These are phyloP conservation scores for Channa maculata DNA, from an alignment of 2,113 vertebrate species.

Conservation along the genomic window DNA sequence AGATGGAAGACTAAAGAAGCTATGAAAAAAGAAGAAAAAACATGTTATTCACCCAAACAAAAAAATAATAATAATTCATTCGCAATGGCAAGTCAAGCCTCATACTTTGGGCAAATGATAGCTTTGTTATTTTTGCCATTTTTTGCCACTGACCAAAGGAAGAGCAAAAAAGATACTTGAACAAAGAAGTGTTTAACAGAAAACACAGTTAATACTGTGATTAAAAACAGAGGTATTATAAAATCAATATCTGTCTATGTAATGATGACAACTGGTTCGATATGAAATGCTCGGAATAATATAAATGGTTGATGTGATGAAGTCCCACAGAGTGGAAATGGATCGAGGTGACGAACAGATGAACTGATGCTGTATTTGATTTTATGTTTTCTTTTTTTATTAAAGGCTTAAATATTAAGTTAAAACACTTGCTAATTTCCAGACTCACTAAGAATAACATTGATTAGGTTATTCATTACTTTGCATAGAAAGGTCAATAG, in stretches of 20 bases:
- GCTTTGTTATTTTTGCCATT: conserved; percentile 26
- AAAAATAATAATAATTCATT: too few species aligned
- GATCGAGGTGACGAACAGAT: conserved; percentile 43
- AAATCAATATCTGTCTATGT: neutral
- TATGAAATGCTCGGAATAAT: conserved; percentile 40
- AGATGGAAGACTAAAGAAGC: conserved; percentile 91
- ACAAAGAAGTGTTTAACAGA: neutral
- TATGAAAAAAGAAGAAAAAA: conserved; percentile 83
- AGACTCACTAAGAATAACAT: conserved; percentile 24
- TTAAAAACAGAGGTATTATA: conserved; percentile 8
- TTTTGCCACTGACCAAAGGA: neutral
- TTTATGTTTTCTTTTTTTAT: conserved; percentile 52
- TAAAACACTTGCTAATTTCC: conserved; percentile 30
- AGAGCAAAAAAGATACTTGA: conserved; percentile 22
- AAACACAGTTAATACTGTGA: neutral
- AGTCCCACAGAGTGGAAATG: neutral
- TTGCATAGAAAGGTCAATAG: conserved; percentile 18
- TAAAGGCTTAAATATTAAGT: conserved; percentile 28
- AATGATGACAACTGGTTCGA: conserved; percentile 4
- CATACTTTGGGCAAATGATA: neutral
- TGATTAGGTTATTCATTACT: neutral
- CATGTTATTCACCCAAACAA: conserved; percentile 66
- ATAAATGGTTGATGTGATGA: conserved; percentile 36
- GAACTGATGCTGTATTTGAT: conserved; percentile 33
- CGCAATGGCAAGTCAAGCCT: neutral